Conservation (phyloP, 2,113 vertebrate genomes). For the Chrysochloris asiatica region DNA sequence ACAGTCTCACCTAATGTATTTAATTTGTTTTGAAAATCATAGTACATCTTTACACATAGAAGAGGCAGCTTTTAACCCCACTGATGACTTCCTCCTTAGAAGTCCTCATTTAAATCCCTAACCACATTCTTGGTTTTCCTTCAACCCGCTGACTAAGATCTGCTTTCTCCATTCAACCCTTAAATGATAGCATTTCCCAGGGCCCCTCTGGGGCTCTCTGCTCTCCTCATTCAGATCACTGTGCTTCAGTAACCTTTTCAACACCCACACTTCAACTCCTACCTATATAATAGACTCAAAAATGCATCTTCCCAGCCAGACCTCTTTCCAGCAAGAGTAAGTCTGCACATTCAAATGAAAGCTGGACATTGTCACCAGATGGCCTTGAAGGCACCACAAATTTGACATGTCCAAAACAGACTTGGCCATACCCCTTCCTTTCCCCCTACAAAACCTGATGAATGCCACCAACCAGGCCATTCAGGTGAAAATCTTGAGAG, state of each 20-base stretch:
- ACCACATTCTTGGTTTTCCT: conserved; percentile 73
- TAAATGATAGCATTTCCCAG: conserved; percentile 51
- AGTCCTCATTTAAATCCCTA: conserved; percentile 68
- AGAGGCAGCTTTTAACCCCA: conserved; percentile 71
- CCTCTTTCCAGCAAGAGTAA: background rate
- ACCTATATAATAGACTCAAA: background rate
- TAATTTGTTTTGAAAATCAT: conserved; percentile 78
- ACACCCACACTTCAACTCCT: conserved; percentile 17
- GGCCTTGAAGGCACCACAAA: background rate
- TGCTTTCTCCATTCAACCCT: conserved; percentile 51
- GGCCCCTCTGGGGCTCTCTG: conserved; percentile 22
- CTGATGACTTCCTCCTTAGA: conserved; percentile 73
- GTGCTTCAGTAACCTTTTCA: conserved; percentile 26
- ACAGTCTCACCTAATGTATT: conserved; percentile 73
- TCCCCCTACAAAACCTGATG: background rate
- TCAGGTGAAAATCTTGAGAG: conserved; percentile 13
- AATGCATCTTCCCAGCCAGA: background rate
- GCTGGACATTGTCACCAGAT: background rate
- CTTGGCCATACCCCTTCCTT: too few species aligned
- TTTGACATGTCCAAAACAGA: background rate
- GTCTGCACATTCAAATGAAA: background rate
- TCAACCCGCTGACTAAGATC: conserved; percentile 67
- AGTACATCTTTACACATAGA: conserved; percentile 68
- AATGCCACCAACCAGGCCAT: background rate
- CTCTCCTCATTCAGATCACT: conserved; percentile 40